Evolutionary conservation across 2,888 invertebrate species (phyloP).

Genomic region (Panzeria rudis): DNA sequence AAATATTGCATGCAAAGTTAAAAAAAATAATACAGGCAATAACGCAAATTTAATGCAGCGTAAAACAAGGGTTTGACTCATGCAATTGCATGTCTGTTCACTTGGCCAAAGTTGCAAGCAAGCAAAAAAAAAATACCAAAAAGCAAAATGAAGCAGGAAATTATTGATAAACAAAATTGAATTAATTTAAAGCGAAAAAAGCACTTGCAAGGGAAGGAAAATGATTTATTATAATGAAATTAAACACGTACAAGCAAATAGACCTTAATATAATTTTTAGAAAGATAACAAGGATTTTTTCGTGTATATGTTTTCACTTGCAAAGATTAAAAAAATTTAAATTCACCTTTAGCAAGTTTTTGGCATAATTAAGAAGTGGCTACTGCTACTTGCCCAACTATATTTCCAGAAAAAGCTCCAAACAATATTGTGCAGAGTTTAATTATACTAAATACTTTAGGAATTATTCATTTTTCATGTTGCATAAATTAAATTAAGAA

Average conservation of each 20-base stretch:
- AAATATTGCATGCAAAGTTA: constrained; percentile 55
- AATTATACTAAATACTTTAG: neutral
- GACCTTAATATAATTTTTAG: neutral
- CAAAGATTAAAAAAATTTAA: neutral
- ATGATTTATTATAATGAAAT: constrained; percentile 34
- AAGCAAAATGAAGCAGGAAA: constrained; percentile 35
- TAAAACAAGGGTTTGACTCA: constrained; percentile 55
- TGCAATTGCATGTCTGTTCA: constrained; percentile 61
- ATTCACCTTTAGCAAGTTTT: neutral
- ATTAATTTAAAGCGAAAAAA: constrained; percentile 28
- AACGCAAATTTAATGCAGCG: constrained; percentile 33
- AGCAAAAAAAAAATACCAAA: neutral
- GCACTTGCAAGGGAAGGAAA: neutral
- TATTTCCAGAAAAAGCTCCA: neutral
- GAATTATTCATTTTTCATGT: neutral
- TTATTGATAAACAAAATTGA: constrained; percentile 56
- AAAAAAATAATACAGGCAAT: neutral
- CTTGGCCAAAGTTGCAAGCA: neutral
- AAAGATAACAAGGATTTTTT: constrained; percentile 1
- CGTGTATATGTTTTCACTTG: neutral
- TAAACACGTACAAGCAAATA: constrained; percentile 2
- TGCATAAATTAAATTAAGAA: neutral
- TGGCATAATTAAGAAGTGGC: neutral
- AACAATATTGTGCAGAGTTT: neutral
- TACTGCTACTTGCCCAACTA: neutral